Evolutionary conservation across 2,797 vertebrate genomes (phyloP).

Genomic region (Agapornis canus): DNA sequence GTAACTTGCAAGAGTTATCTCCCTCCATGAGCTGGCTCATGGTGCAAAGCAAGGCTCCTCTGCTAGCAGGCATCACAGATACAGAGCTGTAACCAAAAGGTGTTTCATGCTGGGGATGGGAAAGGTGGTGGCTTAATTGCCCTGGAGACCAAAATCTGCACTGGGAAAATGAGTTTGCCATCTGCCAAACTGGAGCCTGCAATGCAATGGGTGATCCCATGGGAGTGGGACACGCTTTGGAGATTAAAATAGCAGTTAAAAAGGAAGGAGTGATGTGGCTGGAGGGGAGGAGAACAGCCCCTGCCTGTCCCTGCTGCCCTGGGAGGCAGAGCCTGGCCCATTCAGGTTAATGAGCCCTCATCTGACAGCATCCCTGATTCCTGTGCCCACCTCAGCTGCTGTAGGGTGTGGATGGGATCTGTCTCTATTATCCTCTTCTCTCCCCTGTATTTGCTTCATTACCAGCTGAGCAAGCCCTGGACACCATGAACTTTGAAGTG

Average conservation of each 20-base stretch:
- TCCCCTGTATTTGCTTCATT: background rate
- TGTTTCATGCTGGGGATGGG: background rate
- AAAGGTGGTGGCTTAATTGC: background rate
- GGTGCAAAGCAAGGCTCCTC: rapidly evolving
- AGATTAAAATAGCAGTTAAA: background rate
- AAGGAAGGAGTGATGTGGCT: background rate
- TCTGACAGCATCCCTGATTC: background rate
- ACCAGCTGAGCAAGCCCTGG: constrained; percentile 92
- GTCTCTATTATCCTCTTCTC: background rate
- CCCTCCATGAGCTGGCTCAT: background rate
- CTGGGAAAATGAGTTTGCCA: background rate
- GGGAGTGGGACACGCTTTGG: background rate
- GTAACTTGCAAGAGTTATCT: background rate
- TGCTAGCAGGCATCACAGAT: background rate
- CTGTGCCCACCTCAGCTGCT: background rate
- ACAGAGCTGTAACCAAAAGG: background rate
- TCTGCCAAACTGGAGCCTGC: background rate
- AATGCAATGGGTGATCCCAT: background rate
- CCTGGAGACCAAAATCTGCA: background rate
- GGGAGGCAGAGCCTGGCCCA: background rate
- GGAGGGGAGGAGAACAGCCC: background rate
- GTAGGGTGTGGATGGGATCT: background rate
- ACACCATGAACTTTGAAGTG: constrained; percentile 98
- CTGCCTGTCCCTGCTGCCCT: background rate
- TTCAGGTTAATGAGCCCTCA: background rate